Base-by-base conservation (phyloP, 1,140 invertebrate species). In the Cephus cinctus region DNA sequence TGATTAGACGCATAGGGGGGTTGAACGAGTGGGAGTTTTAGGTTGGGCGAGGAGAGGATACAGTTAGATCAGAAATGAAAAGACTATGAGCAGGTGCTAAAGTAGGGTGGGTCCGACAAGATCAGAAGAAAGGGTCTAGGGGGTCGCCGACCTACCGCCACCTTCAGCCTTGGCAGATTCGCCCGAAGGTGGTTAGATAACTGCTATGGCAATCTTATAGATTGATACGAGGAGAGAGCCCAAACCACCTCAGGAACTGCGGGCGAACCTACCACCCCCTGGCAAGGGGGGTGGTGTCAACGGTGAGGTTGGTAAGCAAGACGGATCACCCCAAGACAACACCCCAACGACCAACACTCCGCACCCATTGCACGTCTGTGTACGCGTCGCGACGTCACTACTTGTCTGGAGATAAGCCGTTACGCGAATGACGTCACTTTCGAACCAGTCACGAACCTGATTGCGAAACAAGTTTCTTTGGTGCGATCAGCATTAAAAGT, bases 231-330 rank as follows among this genome's bases (percentile, higher is more conserved):
- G 39, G 20, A 8, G 44, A 40, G 44, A 54, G 56, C 48, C 43
- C n/a, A n/a, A n/a, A n/a, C n/a, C n/a, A n/a, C n/a, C n/a, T n/a
- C n/a, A n/a, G n/a, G n/a, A n/a, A n/a, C n/a, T n/a, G n/a, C n/a
- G n/a, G n/a, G n/a, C n/a, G n/a, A n/a, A n/a, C n/a, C n/a, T n/a
- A n/a, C n/a, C n/a, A n/a, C n/a, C n/a, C n/a, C n/a, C n/a, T n/a
- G n/a, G n/a, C n/a, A n/a, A n/a, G 35, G 12, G 54, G 61, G 62
- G 59, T 66, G 59, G 57, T 70, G 67, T 70, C 67, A 67, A 57
- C 62, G 54, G 22, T n/a, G 39, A 34, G 43, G 39, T 30, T 47
- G 51, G 56, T 70, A 69, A 68, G 60, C 61, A 69, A 70, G 66
- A 70, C 62, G 57, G 56, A 70, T 69, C 59, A 63, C 65, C 46